Percentiles rank a stretch among this genome's conserved stretches.
Evolutionary conservation across 2,113 vertebrate genomes (phyloP).

Genomic region (Phrynocephalus versicolor): DNA sequence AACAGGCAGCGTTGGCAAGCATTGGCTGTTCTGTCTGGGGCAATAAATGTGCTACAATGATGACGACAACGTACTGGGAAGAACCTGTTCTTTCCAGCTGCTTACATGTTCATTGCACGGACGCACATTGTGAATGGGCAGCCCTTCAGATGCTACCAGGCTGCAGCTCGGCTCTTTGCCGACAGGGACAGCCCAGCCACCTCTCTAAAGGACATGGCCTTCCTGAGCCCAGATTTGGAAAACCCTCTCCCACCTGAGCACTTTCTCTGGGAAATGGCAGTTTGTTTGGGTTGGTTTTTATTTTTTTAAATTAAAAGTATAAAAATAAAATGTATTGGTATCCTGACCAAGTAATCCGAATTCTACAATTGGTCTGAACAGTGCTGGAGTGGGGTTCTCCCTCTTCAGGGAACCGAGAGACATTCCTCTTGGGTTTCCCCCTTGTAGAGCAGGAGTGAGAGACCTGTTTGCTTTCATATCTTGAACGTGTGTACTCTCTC

Average conservation of each 20-base stretch:
- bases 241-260: too few species aligned
- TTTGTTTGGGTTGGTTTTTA: too few species aligned
- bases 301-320: not conserved
- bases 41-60: too few species aligned
- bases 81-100: not conserved
- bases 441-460: too few species aligned
- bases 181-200: not conserved
- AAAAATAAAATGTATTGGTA: not conserved
- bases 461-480: too few species aligned
- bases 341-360: not conserved
- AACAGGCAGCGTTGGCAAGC: too few species aligned
- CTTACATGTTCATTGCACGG: not conserved
- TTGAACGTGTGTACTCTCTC: too few species aligned
- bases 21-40: too few species aligned
- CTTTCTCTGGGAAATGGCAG: not conserved
- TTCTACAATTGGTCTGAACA: not conserved
- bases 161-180: not conserved
- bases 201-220: not conserved
- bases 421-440: not conserved
- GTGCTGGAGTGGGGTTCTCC: not conserved
- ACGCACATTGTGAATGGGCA: accelerated
- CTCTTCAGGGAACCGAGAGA: not conserved
- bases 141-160: not conserved
- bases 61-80: not conserved
- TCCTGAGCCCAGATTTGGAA: not conserved